These are phyloP conservation scores for Apoda limacodes DNA, from an alignment of 2,888 invertebrate genomes.

Conservation along the genomic window DNA sequence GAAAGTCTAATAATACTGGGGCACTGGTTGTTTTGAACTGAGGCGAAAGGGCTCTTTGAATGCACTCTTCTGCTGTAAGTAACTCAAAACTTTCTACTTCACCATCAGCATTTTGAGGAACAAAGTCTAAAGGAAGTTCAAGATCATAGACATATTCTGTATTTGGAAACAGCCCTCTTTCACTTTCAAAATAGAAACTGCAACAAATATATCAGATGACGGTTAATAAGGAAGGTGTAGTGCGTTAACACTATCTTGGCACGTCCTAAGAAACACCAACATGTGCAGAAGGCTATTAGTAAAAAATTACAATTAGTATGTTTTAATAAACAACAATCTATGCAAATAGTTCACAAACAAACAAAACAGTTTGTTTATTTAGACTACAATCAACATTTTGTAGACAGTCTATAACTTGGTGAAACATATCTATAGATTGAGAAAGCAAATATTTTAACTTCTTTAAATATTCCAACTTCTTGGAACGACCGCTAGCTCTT, in stretches of 20 bases:
- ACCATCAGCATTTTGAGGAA: slow-evolving; percentile 93
- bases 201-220: slow-evolving; percentile 24
- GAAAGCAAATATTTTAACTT: too few species aligned
- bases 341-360: background rate
- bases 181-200: slow-evolving; percentile 92
- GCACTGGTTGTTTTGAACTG: slow-evolving; percentile 96
- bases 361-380: background rate
- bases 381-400: too few species aligned
- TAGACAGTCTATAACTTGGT: too few species aligned
- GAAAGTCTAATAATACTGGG: slow-evolving; percentile 91
- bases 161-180: slow-evolving; percentile 93
- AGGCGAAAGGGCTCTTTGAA: slow-evolving; percentile 82
- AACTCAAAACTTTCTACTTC: slow-evolving; percentile 94
- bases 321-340: background rate
- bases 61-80: slow-evolving; percentile 83
- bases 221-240: background rate
- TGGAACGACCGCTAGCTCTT: too few species aligned
- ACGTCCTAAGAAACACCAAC: slow-evolving; percentile 4
- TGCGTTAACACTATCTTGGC: background rate
- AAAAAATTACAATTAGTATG: background rate
- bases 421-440: too few species aligned
- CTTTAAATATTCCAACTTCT: too few species aligned
- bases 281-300: background rate
- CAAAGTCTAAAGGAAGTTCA: slow-evolving; percentile 89
- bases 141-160: slow-evolving; percentile 95